Evolutionary conservation across 2,113 vertebrate genomes (phyloP).

Genomic region (Lagopus muta): DNA sequence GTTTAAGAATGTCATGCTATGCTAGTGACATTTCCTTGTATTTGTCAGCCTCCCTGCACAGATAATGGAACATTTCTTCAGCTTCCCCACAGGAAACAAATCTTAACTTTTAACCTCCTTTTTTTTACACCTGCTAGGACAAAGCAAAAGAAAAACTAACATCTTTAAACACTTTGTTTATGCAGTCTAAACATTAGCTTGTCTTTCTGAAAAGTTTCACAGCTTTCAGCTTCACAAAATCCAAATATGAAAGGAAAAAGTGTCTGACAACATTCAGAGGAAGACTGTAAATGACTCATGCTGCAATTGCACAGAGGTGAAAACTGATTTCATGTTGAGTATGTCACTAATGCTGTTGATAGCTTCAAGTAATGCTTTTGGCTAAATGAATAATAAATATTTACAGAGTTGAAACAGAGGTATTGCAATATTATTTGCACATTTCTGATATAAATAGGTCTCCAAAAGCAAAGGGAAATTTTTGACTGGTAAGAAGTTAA

Average conservation of each 20-base stretch:
- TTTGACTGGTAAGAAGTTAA: background rate
- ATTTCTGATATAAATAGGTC: background rate
- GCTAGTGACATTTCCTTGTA: slow-evolving; percentile 65
- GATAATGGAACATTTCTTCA: slow-evolving; percentile 72
- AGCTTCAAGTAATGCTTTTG: background rate
- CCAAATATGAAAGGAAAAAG: background rate
- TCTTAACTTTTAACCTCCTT: slow-evolving; percentile 60
- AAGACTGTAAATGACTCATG: background rate
- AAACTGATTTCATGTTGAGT: background rate
- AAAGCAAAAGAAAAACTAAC: slow-evolving; percentile 19
- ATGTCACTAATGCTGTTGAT: background rate
- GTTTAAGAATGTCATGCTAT: slow-evolving; percentile 50
- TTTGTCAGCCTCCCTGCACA: slow-evolving; percentile 44
- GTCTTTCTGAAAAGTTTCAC: slow-evolving; percentile 24
- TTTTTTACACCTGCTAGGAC: slow-evolving; percentile 10
- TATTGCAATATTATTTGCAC: background rate
- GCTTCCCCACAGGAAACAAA: slow-evolving; percentile 64
- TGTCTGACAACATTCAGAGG: background rate
- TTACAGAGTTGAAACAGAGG: background rate
- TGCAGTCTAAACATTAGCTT: background rate
- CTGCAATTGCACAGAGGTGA: background rate
- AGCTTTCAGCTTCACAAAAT: background rate
- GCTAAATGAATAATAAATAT: background rate
- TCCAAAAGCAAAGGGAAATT: background rate
- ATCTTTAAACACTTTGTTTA: background rate